A percentile compares a stretch with the other conserved stretches of the same genome.
These are phyloP conservation scores for Drosophila lini DNA, from an alignment of 1,140 invertebrate species.

Conservation along the genomic window DNA sequence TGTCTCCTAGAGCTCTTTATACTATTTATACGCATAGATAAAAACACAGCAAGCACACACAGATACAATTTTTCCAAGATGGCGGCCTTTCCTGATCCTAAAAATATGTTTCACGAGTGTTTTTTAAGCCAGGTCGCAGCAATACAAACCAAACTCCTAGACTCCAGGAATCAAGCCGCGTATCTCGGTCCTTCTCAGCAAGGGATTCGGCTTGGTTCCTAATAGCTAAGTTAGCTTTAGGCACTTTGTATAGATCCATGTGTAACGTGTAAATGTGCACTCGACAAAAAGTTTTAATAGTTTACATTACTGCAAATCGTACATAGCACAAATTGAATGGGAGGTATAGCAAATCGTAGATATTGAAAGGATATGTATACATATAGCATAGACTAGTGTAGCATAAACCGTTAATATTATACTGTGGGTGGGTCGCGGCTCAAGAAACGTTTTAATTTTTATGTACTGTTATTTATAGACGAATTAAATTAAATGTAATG, in stretches of 20 bases:
- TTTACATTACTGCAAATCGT: slow-evolving; percentile 71
- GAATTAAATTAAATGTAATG: slow-evolving; percentile 51
- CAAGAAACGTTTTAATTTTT: slow-evolving; percentile 75
- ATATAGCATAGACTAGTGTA: slow-evolving; percentile 67
- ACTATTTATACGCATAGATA: slow-evolving; percentile 27
- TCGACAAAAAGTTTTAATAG: slow-evolving; percentile 70
- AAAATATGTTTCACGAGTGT: slow-evolving; percentile 31
- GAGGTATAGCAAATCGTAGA: slow-evolving; percentile 69
- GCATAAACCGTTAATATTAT: slow-evolving; percentile 62
- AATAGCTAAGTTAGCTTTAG: slow-evolving; percentile 71
- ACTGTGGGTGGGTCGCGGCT: slow-evolving; percentile 47
- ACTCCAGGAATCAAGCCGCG: slow-evolving; percentile 52
- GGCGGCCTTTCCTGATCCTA: slow-evolving; percentile 59
- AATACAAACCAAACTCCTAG: slow-evolving; percentile 74
- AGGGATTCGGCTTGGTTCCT: slow-evolving; percentile 30
- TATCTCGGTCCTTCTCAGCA: slow-evolving; percentile 12
- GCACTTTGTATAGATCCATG: slow-evolving; percentile 64
- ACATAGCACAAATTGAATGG: slow-evolving; percentile 71
- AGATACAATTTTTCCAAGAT: slow-evolving; percentile 22
- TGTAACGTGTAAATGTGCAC: slow-evolving; percentile 58
- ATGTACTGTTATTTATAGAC: slow-evolving; percentile 70
- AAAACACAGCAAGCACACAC: slow-evolving; percentile 18
- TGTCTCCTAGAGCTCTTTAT: slow-evolving; percentile 68
- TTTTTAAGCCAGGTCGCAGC: slow-evolving; percentile 55
- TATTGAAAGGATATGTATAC: slow-evolving; percentile 57